Percentiles rank a stretch among this genome's conserved stretches.
These are phyloP conservation scores for Nymphicus hollandicus DNA, from an alignment of 2,113 vertebrate species.

Conservation along the genomic window DNA sequence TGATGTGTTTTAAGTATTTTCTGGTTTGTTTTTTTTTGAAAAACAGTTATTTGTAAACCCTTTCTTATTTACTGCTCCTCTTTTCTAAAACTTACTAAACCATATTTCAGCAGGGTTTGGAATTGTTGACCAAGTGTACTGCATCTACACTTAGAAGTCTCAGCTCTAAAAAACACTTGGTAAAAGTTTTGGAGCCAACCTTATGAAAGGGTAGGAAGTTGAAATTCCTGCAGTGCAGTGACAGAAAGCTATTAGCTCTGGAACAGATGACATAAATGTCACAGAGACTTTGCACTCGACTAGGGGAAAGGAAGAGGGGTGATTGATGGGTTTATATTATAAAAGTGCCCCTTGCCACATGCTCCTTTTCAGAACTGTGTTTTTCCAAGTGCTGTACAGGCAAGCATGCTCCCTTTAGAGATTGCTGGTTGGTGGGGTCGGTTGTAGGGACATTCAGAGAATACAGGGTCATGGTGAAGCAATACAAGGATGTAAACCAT, in stretches of 20 bases:
- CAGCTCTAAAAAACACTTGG: not conserved
- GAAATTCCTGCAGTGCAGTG: not conserved
- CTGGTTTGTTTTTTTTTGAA: not conserved
- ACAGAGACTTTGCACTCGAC: not conserved
- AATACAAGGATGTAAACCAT: not conserved
- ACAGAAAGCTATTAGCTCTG: not conserved
- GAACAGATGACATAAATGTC: not conserved
- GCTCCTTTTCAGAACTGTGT: not conserved
- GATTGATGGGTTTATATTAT: not conserved
- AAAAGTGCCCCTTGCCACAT: not conserved
- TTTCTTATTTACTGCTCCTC: slow-evolving; percentile 21
- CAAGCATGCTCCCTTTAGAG: not conserved
- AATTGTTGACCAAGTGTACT: not conserved
- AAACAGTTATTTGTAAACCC: slow-evolving; percentile 63
- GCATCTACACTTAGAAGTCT: not conserved
- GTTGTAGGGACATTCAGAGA: not conserved
- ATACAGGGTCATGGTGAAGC: not conserved
- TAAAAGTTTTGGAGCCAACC: not conserved
- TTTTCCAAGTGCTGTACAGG: not conserved
- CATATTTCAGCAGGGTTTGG: not conserved
- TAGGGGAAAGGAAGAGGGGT: not conserved
- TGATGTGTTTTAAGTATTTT: not conserved
- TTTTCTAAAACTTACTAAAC: slow-evolving; percentile 6
- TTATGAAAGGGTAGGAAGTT: not conserved
- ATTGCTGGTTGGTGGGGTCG: not conserved